A percentile compares a stretch with the other conserved stretches of the same genome.
These are phyloP conservation scores for Folsomia candida DNA, from an alignment of 2,888 invertebrate species.

Conservation along the genomic window DNA sequence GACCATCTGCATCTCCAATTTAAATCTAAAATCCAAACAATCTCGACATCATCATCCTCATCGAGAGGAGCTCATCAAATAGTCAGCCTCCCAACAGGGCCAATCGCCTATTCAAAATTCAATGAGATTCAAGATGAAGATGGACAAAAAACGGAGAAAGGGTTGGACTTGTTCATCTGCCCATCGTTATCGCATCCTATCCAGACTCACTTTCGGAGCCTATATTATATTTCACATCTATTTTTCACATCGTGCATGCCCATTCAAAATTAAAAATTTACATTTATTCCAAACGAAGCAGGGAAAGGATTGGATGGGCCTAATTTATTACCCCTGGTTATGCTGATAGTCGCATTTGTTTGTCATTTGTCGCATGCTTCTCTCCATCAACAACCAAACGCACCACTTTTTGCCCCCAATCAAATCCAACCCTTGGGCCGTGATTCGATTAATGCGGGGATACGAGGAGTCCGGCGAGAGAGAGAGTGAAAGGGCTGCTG, in stretches of 20 bases:
- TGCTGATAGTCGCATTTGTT: not conserved
- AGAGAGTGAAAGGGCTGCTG: slow-evolving; percentile 9
- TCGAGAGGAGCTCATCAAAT: not conserved
- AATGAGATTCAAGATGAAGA: not conserved
- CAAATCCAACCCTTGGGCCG: not conserved
- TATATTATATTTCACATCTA: too few relatives aligned
- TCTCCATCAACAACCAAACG: not conserved
- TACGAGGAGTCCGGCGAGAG: not conserved
- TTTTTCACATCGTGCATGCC: too few relatives aligned
- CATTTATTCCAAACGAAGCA: not conserved
- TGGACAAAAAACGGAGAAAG: not conserved
- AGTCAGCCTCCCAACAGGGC: not conserved
- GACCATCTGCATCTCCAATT: not conserved
- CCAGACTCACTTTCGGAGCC: too few relatives aligned
- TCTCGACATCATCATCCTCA: not conserved
- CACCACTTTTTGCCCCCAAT: not conserved
- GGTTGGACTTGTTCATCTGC: not conserved
- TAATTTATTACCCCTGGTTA: not conserved
- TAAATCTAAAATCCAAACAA: not conserved
- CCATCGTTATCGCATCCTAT: too few relatives aligned
- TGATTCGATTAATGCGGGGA: not conserved
- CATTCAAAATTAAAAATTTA: not conserved
- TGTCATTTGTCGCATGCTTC: not conserved
- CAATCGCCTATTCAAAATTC: not conserved
- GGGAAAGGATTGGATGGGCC: not conserved